Conservation (phyloP, 2,113 vertebrate genomes). For the Anser brachyrhynchus region DNA sequence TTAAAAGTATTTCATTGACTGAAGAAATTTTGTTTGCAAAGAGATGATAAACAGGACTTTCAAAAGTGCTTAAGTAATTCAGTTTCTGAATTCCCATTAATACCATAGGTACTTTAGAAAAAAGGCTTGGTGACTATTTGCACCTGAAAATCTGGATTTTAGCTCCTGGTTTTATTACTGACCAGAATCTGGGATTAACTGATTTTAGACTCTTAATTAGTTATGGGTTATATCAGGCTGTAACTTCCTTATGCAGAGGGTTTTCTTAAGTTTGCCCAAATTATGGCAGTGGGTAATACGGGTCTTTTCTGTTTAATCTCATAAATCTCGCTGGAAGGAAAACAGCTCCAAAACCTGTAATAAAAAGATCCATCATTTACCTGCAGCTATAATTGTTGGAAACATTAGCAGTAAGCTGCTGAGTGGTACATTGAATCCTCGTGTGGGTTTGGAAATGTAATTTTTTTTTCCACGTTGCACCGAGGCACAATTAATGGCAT, state of each 20-base stretch:
- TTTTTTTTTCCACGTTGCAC: neutral
- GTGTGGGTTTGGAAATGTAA: constrained; percentile 29
- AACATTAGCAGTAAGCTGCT: constrained; percentile 16
- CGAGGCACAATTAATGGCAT: constrained; percentile 15
- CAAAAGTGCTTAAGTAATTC: neutral
- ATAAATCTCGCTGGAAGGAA: constrained; percentile 55
- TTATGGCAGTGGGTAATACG: constrained; percentile 25
- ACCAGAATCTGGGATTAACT: neutral
- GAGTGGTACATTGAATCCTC: constrained; percentile 12
- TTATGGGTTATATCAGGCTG: neutral
- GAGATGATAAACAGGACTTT: neutral
- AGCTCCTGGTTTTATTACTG: neutral
- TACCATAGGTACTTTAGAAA: neutral
- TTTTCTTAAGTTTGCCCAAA: constrained; percentile 3
- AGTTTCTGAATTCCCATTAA: neutral
- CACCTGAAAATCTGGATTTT: neutral
- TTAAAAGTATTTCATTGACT: neutral
- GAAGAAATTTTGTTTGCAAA: neutral
- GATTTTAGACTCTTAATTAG: neutral
- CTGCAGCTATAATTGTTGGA: constrained; percentile 56
- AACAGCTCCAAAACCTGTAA: constrained; percentile 61
- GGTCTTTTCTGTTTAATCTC: constrained; percentile 51
- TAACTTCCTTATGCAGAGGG: neutral
- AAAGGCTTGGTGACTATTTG: neutral
- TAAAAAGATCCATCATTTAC: constrained; percentile 63